Percentiles rank a stretch among this genome's conserved stretches.
Conservation (phyloP, 2,888 invertebrate genomes). For the Cantharis flavilabris region DNA sequence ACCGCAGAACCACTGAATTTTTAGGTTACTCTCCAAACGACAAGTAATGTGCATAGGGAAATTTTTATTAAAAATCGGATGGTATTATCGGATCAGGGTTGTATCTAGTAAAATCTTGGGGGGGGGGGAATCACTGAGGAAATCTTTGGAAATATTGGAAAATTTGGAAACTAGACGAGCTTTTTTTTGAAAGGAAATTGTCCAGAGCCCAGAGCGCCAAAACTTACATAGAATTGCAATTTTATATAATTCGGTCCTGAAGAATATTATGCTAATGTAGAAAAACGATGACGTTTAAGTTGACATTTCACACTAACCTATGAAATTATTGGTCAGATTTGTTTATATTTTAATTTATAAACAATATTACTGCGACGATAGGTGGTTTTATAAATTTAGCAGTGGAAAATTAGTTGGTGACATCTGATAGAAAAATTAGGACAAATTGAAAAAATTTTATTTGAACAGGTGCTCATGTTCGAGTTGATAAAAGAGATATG, state of each 20-base stretch:
- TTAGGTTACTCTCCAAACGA: not conserved
- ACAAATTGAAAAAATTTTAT: not conserved
- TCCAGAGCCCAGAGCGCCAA: too few species aligned
- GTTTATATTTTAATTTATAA: not conserved
- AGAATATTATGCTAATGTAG: not conserved
- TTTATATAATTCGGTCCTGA: not conserved
- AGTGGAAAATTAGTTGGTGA: not conserved
- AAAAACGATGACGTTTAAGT: not conserved
- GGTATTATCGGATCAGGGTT: not conserved
- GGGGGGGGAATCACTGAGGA: too few species aligned
- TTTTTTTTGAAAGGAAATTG: too few species aligned
- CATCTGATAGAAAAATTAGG: not conserved
- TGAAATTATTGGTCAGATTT: not conserved
- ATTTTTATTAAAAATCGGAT: not conserved
- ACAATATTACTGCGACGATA: not conserved
- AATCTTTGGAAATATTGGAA: too few species aligned
- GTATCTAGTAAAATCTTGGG: not conserved
- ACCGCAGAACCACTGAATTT: not conserved
- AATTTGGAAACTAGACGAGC: too few species aligned
- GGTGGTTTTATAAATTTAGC: not conserved
- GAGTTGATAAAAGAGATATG: not conserved
- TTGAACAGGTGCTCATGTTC: not conserved
- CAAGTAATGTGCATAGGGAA: not conserved
- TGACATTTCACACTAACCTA: not conserved
- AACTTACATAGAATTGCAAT: too few species aligned